Evolutionary conservation across 2,888 invertebrate species (phyloP).

Genomic region (Scotopteryx bipunctaria): DNA sequence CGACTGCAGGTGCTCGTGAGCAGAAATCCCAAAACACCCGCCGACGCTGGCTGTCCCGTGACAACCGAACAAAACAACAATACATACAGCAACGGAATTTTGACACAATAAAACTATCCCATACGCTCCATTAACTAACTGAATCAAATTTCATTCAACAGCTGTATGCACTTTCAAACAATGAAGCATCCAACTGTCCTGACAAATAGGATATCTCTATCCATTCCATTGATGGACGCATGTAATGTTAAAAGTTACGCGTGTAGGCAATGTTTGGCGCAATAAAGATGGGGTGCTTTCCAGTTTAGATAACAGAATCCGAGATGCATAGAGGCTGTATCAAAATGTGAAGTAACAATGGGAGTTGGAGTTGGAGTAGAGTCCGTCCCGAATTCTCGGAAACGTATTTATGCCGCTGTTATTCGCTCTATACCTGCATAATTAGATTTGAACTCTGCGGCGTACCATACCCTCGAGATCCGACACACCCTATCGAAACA

Average conservation of each 20-base stretch:
- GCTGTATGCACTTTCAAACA: slow-evolving; percentile 64
- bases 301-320: slow-evolving; percentile 22
- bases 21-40: slow-evolving; percentile 40
- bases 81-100: slow-evolving; percentile 49
- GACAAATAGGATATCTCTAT: slow-evolving; percentile 51
- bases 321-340: slow-evolving; percentile 20
- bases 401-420: slow-evolving; percentile 47
- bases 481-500: slow-evolving; percentile 20
- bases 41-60: slow-evolving; percentile 41
- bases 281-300: slow-evolving; percentile 15
- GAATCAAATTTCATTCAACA: slow-evolving; percentile 76
- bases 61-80: slow-evolving; percentile 45
- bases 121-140: slow-evolving; percentile 69
- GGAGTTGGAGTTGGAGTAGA: slow-evolving; percentile 15
- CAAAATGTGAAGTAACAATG: slow-evolving; percentile 25
- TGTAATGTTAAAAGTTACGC: slow-evolving; percentile 22
- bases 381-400: slow-evolving; percentile 44
- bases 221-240: slow-evolving; percentile 37
- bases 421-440: slow-evolving; percentile 51
- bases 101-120: slow-evolving; percentile 53
- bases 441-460: slow-evolving; percentile 38
- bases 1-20: slow-evolving; percentile 48
- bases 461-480: slow-evolving; percentile 27
- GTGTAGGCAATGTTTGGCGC: slow-evolving; percentile 18
- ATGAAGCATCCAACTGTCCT: slow-evolving; percentile 52